Percentiles rank a stretch among this genome's conserved stretches.
These are phyloP conservation scores for Amphiprion percula DNA, from an alignment of 2,113 vertebrate genomes.

Conservation along the genomic window DNA sequence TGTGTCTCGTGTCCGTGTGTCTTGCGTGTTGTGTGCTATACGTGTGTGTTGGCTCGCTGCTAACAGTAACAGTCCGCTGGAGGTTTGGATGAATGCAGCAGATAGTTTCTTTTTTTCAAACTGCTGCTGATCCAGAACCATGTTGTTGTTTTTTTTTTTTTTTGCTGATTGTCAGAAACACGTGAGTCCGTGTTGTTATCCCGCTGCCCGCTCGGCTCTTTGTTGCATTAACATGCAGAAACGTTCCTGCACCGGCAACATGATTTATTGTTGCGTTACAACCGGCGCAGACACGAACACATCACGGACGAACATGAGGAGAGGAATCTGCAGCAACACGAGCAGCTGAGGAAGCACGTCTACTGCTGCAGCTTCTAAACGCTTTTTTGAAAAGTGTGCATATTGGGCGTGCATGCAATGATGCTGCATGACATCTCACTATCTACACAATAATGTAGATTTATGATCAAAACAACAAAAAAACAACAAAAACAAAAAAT, in stretches of 20 bases:
- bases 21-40: constrained; percentile 1
- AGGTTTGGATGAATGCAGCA: constrained; percentile 29
- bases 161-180: not conserved
- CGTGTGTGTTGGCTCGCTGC: constrained; percentile 16
- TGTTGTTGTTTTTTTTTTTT: not conserved
- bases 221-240: not conserved
- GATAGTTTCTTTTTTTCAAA: not conserved
- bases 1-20: not conserved
- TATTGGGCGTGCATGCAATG: no score
- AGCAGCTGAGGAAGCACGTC: no score
- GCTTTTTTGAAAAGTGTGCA: no score
- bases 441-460: no score
- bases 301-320: not conserved
- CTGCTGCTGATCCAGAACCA: not conserved
- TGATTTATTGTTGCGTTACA: not conserved
- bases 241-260: not conserved
- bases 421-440: no score
- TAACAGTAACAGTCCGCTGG: constrained; percentile 49
- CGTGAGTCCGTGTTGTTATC: not conserved
- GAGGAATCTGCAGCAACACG: not conserved
- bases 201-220: not conserved
- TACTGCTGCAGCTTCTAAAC: no score
- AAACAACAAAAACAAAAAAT: no score
- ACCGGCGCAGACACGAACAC: not conserved
- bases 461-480: no score